Percentiles rank a stretch among this genome's conserved stretches.
Conservation (phyloP, 2,113 vertebrate genomes). For the pig (Sus scrofa) region DNA sequence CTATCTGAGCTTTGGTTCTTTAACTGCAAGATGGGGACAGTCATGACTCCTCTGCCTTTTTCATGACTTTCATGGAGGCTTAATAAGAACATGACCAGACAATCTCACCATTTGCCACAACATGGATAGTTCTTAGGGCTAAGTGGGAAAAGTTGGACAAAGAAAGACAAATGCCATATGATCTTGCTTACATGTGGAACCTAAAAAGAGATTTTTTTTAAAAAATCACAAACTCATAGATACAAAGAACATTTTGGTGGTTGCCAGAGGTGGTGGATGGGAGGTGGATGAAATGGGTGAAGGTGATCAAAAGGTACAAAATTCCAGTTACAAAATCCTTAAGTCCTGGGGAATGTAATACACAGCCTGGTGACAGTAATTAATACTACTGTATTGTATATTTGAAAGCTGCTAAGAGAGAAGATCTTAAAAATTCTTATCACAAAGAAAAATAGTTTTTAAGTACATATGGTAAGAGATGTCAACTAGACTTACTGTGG, state of each 20-base stretch:
- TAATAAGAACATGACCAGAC: background rate
- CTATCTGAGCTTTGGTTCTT: constrained; percentile 16
- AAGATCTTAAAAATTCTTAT: background rate
- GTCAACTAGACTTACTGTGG: background rate
- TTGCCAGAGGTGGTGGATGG: background rate
- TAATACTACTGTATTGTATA: background rate
- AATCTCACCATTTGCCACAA: background rate
- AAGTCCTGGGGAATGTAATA: background rate
- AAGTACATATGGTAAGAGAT: background rate
- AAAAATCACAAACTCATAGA: background rate
- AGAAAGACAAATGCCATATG: background rate
- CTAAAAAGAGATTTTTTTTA: background rate
- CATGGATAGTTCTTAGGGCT: background rate
- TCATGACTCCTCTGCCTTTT: background rate
- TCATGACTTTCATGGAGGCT: background rate
- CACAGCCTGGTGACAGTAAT: background rate
- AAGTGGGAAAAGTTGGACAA: background rate
- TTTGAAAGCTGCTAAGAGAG: background rate
- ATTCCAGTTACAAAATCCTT: background rate
- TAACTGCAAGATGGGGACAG: background rate
- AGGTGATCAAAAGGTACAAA: background rate
- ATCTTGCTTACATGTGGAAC: background rate
- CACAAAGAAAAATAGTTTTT: background rate
- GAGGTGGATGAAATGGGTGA: background rate
- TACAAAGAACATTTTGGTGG: background rate